Evolutionary conservation across 2,888 invertebrate genomes (phyloP).

Genomic region (Trichopoda pennipes): DNA sequence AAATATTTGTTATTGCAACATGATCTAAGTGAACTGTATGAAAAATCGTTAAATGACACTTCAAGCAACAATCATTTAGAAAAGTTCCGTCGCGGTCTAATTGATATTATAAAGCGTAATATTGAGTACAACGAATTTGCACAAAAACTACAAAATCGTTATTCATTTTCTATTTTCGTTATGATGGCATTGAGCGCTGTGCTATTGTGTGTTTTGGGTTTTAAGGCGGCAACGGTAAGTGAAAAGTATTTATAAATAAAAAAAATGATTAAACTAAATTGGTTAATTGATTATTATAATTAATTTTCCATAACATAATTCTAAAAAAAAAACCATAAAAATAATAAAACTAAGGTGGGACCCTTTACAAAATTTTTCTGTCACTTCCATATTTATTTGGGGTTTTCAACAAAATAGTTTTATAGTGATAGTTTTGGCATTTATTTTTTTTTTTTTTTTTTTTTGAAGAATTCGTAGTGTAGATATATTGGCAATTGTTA

Average conservation of each 20-base stretch:
- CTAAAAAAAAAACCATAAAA: too few relatives aligned
- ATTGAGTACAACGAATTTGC: constrained; percentile 74
- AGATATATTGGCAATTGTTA: too few relatives aligned
- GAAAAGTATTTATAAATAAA: neutral
- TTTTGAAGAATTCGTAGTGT: too few relatives aligned
- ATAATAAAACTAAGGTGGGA: too few relatives aligned
- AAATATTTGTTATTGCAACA: constrained; percentile 72
- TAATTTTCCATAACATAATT: too few relatives aligned
- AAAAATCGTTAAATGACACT: constrained; percentile 4
- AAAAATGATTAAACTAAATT: too few relatives aligned
- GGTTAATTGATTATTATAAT: too few relatives aligned
- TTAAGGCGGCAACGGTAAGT: constrained; percentile 75
- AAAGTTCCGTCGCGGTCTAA: constrained; percentile 70
- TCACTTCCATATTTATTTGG: too few relatives aligned
- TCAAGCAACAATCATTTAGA: constrained; percentile 55
- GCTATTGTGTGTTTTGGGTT: constrained; percentile 74
- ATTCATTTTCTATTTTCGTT: constrained; percentile 75
- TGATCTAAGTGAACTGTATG: constrained; percentile 68
- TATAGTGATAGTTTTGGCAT: too few relatives aligned
- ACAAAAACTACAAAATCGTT: constrained; percentile 71
- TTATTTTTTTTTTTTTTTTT: too few relatives aligned
- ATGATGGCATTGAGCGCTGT: constrained; percentile 75
- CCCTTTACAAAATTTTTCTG: too few relatives aligned
- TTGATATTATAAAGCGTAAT: constrained; percentile 71
- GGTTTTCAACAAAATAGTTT: too few relatives aligned